Percentiles rank a stretch among this genome's conserved stretches.
Evolutionary conservation across 2,888 invertebrate species (phyloP).

Genomic region (Caenorhabditis panamensis): DNA sequence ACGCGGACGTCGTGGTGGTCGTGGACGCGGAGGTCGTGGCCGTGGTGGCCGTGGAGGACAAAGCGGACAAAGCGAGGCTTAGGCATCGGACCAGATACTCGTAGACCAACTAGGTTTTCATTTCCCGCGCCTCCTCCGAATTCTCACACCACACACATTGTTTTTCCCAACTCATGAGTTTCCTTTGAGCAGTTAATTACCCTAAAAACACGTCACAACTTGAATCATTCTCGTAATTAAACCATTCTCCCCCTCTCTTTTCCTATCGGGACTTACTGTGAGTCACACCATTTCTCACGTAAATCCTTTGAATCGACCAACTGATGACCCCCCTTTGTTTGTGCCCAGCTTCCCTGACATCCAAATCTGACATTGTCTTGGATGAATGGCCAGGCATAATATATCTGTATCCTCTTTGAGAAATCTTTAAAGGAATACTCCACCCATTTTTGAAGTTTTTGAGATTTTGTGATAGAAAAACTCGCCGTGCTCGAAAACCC

Average conservation of each 20-base stretch:
- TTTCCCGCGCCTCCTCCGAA: constrained; percentile 16
- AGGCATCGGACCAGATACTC: constrained; percentile 24
- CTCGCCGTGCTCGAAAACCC: too few species aligned
- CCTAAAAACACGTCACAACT: constrained; percentile 51
- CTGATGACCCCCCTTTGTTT: constrained; percentile 41
- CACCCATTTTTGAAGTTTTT: too few species aligned
- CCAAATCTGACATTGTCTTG: constrained; percentile 18
- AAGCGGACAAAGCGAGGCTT: constrained; percentile 54
- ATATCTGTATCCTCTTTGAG: constrained; percentile 49
- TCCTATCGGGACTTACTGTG: constrained; percentile 30
- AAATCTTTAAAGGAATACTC: constrained; percentile 46
- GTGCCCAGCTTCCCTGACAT: not conserved
- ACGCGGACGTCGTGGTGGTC: constrained; percentile 61
- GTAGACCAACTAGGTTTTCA: constrained; percentile 50
- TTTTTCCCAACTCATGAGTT: constrained; percentile 37
- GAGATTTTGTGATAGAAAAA: too few species aligned
- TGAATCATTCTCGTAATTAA: constrained; percentile 61
- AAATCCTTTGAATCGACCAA: constrained; percentile 46
- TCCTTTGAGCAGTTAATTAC: constrained; percentile 35
- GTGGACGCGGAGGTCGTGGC: constrained; percentile 68
- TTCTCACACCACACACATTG: constrained; percentile 11
- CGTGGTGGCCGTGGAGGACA: constrained; percentile 69
- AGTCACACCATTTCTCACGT: constrained; percentile 16
- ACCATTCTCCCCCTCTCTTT: constrained; percentile 39
- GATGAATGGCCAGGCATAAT: constrained; percentile 38